Conservation (phyloP, 2,888 invertebrate genomes). For the Eupsilia transversa region DNA sequence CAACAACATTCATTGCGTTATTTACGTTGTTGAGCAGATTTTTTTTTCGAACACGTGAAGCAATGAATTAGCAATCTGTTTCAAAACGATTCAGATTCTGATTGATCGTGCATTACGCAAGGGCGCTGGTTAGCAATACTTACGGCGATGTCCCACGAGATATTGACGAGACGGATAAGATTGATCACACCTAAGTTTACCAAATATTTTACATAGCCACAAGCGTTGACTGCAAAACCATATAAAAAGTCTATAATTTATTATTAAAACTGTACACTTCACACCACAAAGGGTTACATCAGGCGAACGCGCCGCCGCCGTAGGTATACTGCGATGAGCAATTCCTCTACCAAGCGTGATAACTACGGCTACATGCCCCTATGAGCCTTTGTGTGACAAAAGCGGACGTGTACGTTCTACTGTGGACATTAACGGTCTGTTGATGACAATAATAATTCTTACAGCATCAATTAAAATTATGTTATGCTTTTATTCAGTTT, state of each 20-base stretch:
- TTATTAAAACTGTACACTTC: conserved; percentile 6
- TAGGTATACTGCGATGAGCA: conserved; percentile 28
- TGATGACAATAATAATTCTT: conserved; percentile 13
- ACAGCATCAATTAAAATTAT: neutral
- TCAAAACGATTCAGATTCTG: too few relatives aligned
- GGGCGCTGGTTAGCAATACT: too few relatives aligned
- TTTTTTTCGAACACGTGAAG: too few relatives aligned
- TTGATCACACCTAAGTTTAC: neutral
- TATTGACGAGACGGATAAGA: too few relatives aligned
- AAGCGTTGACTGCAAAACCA: neutral
- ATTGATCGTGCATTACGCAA: too few relatives aligned
- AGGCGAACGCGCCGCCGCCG: conserved; percentile 12
- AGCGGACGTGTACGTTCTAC: neutral
- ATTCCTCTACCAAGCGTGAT: conserved; percentile 42
- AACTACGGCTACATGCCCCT: conserved; percentile 8
- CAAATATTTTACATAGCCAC: neutral
- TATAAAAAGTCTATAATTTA: neutral
- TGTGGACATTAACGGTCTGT: conserved; percentile 14
- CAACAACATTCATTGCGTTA: too few relatives aligned
- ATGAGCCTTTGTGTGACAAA: conserved; percentile 21
- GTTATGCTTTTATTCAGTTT: neutral
- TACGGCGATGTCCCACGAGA: too few relatives aligned
- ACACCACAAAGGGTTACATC: conserved; percentile 30
- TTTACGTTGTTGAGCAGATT: too few relatives aligned
- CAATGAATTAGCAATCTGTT: too few relatives aligned